These are phyloP conservation scores for Rhincodon typus DNA, from an alignment of 2,797 vertebrate species.

Conservation along the genomic window DNA sequence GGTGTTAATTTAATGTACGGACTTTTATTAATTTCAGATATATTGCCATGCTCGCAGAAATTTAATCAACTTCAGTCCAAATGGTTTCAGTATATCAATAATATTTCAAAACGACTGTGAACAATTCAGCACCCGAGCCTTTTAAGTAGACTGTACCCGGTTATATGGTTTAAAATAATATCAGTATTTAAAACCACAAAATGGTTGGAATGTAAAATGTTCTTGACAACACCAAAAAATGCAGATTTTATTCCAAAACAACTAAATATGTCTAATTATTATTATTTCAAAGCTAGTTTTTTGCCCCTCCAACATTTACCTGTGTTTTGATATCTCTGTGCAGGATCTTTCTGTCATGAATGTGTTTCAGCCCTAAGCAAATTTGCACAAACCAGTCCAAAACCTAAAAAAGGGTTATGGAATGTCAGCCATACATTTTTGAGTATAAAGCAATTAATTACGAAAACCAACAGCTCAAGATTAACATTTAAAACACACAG, in stretches of 20 bases:
- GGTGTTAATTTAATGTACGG: neutral
- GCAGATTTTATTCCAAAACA: neutral
- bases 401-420: conserved; percentile 58
- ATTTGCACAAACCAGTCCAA: conserved; percentile 87
- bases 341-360: conserved; percentile 84
- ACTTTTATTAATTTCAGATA: neutral
- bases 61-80: neutral
- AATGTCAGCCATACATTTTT: neutral
- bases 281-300: neutral
- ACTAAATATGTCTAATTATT: neutral
- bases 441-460: neutral
- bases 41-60: neutral
- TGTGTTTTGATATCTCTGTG: conserved; percentile 88
- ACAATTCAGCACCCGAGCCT: neutral
- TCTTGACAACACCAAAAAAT: neutral
- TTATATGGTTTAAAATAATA: neutral
- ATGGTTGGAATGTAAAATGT: neutral
- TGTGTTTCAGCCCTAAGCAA: conserved; percentile 84
- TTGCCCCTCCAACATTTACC: conserved; percentile 51
- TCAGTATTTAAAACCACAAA: neutral
- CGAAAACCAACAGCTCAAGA: neutral
- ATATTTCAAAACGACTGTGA: neutral
- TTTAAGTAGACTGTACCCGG: neutral
- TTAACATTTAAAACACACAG: neutral
- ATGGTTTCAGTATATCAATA: neutral